A percentile compares a stretch with the other conserved stretches of the same genome.
Conservation (phyloP, 92 coral and sea anemone species). For the Actinostola sp. region DNA sequence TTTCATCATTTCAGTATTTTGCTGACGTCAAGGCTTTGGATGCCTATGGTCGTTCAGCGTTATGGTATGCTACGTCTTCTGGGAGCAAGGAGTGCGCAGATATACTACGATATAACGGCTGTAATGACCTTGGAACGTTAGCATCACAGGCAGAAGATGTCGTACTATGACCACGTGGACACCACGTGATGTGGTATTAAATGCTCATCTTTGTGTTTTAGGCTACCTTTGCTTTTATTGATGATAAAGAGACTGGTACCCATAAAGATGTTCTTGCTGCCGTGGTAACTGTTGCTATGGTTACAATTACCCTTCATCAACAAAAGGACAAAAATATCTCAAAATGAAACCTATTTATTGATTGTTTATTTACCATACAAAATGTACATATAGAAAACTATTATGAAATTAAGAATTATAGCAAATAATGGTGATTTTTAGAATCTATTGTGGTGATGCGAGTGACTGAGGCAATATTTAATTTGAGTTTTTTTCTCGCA, state of each 20-base stretch:
- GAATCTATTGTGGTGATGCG: conserved; percentile 4
- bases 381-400: conserved; percentile 20
- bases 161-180: conserved; percentile 39
- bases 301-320: not conserved
- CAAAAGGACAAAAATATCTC: not conserved
- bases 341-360: conserved; percentile 26
- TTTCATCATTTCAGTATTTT: conserved; percentile 69
- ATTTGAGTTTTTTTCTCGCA: conserved; percentile 9
- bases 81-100: conserved; percentile 98
- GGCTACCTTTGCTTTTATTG: not conserved
- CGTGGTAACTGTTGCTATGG: conserved; percentile 10
- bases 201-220: conserved; percentile 2
- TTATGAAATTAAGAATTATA: conserved; percentile 1
- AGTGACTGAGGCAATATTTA: not conserved
- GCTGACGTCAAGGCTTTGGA: conserved; percentile 90
- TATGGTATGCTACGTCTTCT: conserved; percentile 94
- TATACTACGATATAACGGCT: conserved; percentile 86
- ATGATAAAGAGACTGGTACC: too few relatives aligned
- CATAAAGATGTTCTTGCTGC: too few relatives aligned
- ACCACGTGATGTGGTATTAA: conserved; percentile 15
- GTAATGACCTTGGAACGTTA: conserved; percentile 85
- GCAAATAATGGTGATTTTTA: not conserved
- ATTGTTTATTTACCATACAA: conserved; percentile 29
- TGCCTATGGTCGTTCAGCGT: conserved; percentile 87
- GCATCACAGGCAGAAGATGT: conserved; percentile 81